Conservation (phyloP, 2,888 invertebrate species). For the Agrilus cyanescens region DNA sequence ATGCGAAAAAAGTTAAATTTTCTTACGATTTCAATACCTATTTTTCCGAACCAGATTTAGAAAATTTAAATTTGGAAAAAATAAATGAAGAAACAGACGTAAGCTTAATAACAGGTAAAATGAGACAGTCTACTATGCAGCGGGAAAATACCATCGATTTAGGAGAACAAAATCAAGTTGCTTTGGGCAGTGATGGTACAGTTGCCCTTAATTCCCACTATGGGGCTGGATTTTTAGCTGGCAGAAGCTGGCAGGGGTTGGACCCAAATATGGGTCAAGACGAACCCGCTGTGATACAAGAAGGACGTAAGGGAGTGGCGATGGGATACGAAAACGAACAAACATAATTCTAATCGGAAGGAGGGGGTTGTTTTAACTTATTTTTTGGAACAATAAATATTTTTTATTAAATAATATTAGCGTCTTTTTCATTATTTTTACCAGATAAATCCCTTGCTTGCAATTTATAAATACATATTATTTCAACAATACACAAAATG, state of each 20-base stretch:
- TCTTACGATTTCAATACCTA: slow-evolving; percentile 62
- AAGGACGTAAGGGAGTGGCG: slow-evolving; percentile 70
- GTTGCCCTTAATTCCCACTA: slow-evolving; percentile 41
- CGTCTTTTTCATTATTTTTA: too few species aligned
- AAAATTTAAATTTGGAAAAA: slow-evolving; percentile 10
- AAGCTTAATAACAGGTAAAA: slow-evolving; percentile 62
- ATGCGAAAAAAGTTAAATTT: slow-evolving; percentile 29
- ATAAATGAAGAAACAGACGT: slow-evolving; percentile 42
- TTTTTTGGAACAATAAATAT: too few species aligned
- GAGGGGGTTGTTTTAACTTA: neutral
- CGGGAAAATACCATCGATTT: slow-evolving; percentile 22
- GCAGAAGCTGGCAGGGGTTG: slow-evolving; percentile 75
- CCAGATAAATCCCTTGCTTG: too few species aligned
- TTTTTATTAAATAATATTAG: too few species aligned
- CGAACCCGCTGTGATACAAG: slow-evolving; percentile 51
- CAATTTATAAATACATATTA: too few species aligned
- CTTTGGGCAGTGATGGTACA: slow-evolving; percentile 34
- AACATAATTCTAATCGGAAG: neutral
- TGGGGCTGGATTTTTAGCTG: slow-evolving; percentile 51
- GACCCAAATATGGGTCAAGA: slow-evolving; percentile 69
- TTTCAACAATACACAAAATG: too few species aligned
- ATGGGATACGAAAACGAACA: slow-evolving; percentile 51
- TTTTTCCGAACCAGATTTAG: slow-evolving; percentile 26
- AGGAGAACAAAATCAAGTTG: slow-evolving; percentile 16
- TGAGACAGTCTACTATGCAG: slow-evolving; percentile 37